These are phyloP conservation scores for Epinotia bilunana DNA, from an alignment of 2,888 invertebrate genomes.

Conservation along the genomic window DNA sequence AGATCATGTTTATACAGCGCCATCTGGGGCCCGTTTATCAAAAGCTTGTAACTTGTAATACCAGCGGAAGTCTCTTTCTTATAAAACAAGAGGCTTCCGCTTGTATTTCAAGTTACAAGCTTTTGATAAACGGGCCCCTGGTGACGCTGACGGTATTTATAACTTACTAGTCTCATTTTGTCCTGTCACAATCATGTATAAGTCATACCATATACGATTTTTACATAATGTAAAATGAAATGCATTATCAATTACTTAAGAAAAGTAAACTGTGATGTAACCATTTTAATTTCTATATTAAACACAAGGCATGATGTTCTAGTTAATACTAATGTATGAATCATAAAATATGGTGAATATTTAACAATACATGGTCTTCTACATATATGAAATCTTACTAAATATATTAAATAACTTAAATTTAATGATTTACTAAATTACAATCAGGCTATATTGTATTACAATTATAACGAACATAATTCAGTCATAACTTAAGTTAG, in stretches of 20 bases:
- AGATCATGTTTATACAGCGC: background rate
- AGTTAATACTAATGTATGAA: constrained; percentile 15
- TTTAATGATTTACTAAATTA: constrained; percentile 33
- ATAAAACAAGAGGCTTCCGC: too few species aligned
- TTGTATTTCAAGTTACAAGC: too few species aligned
- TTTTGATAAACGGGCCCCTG: too few species aligned
- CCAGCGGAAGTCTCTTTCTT: too few species aligned
- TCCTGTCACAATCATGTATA: background rate
- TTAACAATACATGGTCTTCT: constrained; percentile 41
- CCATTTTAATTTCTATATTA: constrained; percentile 12
- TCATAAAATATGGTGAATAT: constrained; percentile 43
- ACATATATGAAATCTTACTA: constrained; percentile 15
- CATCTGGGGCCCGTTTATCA: too few species aligned
- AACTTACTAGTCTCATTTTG: background rate
- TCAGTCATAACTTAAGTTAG: constrained; percentile 43
- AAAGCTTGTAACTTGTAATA: too few species aligned
- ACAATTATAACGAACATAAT: constrained; percentile 30
- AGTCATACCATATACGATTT: background rate
- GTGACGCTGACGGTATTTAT: background rate
- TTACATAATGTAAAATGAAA: background rate
- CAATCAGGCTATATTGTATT: constrained; percentile 12
- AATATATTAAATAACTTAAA: constrained; percentile 34
- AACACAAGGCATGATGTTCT: constrained; percentile 16
- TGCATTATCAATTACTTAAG: background rate
- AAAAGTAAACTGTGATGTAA: constrained; percentile 22